These are phyloP conservation scores for Phasianus colchicus DNA, from an alignment of 2,113 vertebrate genomes.

Conservation along the genomic window DNA sequence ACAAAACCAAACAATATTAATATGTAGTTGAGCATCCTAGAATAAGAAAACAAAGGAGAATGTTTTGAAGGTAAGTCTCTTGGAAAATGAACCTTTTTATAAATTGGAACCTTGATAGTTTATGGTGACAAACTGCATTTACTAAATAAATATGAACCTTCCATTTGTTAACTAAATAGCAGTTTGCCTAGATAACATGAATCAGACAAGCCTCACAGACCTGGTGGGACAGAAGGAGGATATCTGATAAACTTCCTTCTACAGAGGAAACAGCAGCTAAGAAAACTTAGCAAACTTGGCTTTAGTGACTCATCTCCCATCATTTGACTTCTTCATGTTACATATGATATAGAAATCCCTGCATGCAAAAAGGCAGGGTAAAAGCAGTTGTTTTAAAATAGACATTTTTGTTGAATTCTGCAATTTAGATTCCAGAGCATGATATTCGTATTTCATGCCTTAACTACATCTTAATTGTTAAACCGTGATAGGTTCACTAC, in stretches of 20 bases:
- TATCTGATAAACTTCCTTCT: neutral
- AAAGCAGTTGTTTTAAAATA: slow-evolving; percentile 5
- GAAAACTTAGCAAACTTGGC: neutral
- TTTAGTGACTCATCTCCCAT: neutral
- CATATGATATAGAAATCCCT: neutral
- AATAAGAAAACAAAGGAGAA: neutral
- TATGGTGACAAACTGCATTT: neutral
- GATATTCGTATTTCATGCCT: slow-evolving; percentile 22
- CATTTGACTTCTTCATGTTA: neutral
- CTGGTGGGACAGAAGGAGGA: neutral
- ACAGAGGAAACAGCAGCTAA: neutral
- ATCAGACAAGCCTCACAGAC: neutral
- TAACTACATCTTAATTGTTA: neutral
- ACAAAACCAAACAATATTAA: neutral
- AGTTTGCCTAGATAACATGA: neutral
- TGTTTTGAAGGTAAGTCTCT: neutral
- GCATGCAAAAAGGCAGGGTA: neutral
- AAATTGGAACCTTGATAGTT: neutral
- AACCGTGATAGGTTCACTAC: neutral
- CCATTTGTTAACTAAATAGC: neutral
- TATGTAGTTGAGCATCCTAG: neutral
- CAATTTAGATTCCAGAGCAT: slow-evolving; percentile 7
- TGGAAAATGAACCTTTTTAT: neutral
- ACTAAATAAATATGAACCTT: neutral
- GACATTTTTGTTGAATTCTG: neutral